Percentiles rank a stretch among this genome's conserved stretches.
These are phyloP conservation scores for Porphyrio hochstetteri DNA, from an alignment of 2,113 vertebrate genomes.

Conservation along the genomic window DNA sequence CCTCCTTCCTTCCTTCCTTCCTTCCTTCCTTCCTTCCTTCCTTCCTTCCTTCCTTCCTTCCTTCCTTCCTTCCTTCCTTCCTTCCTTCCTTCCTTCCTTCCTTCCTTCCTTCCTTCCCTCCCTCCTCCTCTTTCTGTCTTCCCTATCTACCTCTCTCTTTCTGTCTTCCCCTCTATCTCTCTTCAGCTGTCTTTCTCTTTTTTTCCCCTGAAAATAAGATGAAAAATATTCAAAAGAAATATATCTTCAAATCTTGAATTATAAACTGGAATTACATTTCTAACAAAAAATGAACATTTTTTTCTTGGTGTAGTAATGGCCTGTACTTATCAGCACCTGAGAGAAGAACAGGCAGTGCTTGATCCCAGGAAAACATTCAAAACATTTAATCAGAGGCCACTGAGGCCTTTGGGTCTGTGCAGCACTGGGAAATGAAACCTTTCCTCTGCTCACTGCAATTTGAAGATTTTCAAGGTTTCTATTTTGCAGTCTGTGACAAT, in stretches of 20 bases:
- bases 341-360: not conserved
- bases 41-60: too few species aligned
- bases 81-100: too few species aligned
- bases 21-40: too few species aligned
- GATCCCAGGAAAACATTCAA: not conserved
- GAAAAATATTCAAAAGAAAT: not conserved
- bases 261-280: not conserved
- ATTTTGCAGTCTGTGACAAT: not conserved
- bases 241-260: not conserved
- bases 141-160: too few species aligned
- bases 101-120: too few species aligned
- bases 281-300: not conserved
- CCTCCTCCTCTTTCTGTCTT: too few species aligned
- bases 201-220: not conserved
- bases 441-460: not conserved
- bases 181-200: too few species aligned
- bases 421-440: not conserved
- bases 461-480: not conserved
- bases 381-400: not conserved
- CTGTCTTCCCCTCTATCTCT: too few species aligned
- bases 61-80: too few species aligned
- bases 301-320: not conserved
- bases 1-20: too few species aligned
- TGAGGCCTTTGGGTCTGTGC: not conserved
- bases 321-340: not conserved